Conservation (phyloP, 2,888 invertebrate species). For the Gortyna flavago region DNA sequence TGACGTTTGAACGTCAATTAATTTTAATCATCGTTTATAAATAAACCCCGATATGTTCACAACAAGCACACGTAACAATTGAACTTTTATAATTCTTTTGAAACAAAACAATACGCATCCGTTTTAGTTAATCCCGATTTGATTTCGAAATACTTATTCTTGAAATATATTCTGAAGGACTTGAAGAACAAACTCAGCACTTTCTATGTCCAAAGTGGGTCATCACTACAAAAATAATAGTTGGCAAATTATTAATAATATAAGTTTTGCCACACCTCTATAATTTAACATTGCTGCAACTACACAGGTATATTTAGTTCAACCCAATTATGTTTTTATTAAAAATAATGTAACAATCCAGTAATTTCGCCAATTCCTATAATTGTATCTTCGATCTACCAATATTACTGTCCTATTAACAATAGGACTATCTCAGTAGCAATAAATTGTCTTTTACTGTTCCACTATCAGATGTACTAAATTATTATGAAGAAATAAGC, state of each 20-base stretch:
- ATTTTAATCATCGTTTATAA: too few relatives aligned
- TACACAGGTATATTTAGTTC: conserved; percentile 17
- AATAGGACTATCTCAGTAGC: conserved; percentile 30
- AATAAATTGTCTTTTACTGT: conserved; percentile 38
- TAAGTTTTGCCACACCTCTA: conserved; percentile 34
- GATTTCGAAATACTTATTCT: not conserved
- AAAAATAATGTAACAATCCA: conserved; percentile 41
- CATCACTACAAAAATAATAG: conserved; percentile 32
- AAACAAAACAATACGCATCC: not conserved
- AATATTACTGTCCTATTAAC: conserved; percentile 33
- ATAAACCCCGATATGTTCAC: not conserved
- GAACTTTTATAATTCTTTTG: not conserved
- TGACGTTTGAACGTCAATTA: too few relatives aligned
- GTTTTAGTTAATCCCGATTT: conserved; percentile 8
- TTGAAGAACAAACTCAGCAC: not conserved
- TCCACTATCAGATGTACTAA: conserved; percentile 45
- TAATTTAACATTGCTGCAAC: conserved; percentile 51
- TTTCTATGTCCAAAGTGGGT: conserved; percentile 37
- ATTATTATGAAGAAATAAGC: conserved; percentile 42
- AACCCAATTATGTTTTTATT: conserved; percentile 45
- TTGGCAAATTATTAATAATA: conserved; percentile 48
- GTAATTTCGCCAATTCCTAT: conserved; percentile 34
- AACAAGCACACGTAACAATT: not conserved
- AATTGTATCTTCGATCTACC: conserved; percentile 49
- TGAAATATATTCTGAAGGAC: conserved; percentile 10